Evolutionary conservation across 2,113 vertebrate species (phyloP), one percentile per base, ranked within the genome.

Genomic region (Ciconia maguari): DNA sequence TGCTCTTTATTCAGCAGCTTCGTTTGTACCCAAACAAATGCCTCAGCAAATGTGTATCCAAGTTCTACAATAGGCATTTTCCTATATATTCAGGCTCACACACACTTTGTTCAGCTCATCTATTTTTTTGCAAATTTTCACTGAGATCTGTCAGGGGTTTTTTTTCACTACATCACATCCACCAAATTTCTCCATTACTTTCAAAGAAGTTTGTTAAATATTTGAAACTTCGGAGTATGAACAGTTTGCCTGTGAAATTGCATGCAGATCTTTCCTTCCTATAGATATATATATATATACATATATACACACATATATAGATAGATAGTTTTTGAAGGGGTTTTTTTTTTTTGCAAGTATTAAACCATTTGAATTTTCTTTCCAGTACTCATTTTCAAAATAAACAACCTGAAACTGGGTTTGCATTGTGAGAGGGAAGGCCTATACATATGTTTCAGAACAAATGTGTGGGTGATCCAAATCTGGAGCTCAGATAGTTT

Each of bases 381-480:
- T 90, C 64, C 87, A 86, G 34, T 72, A 80, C 21, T 61, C 36
- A 42, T 89, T 93, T 97, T 91, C 49, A 72, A 96, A 96, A 96
- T 65, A 96, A 96, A 94, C 84, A 96, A 87, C 32, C 57, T 84
- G 68, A 93, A 89, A 18, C 57, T 81, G 61, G 5, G 14, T 64
- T 93, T 92, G 57, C 41, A 86, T 78, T 78, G 10, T 78, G 77
- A 91, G 55, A 95, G 36, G 52, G 77, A 76, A 89, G 94, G 93
- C 36, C 78, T 79, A 58, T 76, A 61, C 74, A 76, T 82, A 92
- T 89, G 83, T 64, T 96, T 89, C 66, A 76, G 83, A 94, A 91
- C 52, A 87, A 95, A 94, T 30, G 91, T 79, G 83, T 96, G 89
- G 94, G 87, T 89, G 95, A 94, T 69, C 52, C 57, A 94, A 75